Percentiles rank a stretch among this genome's conserved stretches.
These are phyloP conservation scores for Piaya cayana DNA, from an alignment of 2,113 vertebrate genomes.

Conservation along the genomic window DNA sequence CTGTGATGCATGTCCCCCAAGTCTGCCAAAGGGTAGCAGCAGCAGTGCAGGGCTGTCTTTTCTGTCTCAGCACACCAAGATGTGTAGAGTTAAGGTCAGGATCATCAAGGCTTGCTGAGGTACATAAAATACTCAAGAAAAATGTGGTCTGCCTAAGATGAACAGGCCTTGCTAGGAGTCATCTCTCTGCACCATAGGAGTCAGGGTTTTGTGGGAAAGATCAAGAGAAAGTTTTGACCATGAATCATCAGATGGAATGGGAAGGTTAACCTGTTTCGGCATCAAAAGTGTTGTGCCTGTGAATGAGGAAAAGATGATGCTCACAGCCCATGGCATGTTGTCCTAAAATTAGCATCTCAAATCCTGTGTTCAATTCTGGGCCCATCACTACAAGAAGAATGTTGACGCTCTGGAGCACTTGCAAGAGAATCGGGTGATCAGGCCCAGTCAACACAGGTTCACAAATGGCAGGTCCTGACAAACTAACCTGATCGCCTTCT, in stretches of 20 bases:
- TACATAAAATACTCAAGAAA: neutral
- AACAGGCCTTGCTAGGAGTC: neutral
- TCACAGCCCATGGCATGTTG: neutral
- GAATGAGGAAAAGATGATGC: neutral
- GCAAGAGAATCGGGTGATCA: too few relatives aligned
- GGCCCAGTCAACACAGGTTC: too few relatives aligned
- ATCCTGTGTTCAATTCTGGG: too few relatives aligned
- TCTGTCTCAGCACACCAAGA: neutral
- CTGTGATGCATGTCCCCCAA: neutral
- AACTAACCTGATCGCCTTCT: too few relatives aligned
- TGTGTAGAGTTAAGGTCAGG: accelerated
- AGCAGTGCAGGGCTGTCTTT: neutral
- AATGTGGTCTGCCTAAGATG: neutral
- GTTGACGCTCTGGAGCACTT: too few relatives aligned
- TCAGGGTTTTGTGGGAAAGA: neutral
- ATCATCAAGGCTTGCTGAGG: neutral
- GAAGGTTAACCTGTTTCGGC: neutral
- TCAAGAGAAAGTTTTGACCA: neutral
- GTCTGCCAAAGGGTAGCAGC: neutral
- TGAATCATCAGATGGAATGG: accelerated
- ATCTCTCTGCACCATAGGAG: neutral
- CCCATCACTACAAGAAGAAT: too few relatives aligned
- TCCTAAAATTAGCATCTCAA: too few relatives aligned
- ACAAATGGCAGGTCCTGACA: too few relatives aligned
- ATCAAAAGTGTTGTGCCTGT: neutral